Percentiles rank a stretch among this genome's conserved stretches.
Evolutionary conservation across 2,888 invertebrate genomes (phyloP).

Genomic region (Polietes domitor): DNA sequence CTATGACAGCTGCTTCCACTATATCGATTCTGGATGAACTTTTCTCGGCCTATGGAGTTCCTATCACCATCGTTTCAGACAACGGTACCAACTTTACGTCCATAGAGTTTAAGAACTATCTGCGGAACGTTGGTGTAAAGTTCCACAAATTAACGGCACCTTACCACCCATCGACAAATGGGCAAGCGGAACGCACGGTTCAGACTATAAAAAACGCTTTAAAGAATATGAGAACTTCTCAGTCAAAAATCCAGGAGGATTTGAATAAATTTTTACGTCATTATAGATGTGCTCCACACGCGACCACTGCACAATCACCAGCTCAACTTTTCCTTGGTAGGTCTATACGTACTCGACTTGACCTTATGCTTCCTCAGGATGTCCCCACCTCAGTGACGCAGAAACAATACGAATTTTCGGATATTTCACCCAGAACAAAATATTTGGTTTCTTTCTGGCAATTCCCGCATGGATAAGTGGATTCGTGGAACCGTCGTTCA

Average conservation of each 20-base stretch:
- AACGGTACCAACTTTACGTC: constrained; percentile 35
- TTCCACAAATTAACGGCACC: constrained; percentile 28
- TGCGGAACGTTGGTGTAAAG: not conserved
- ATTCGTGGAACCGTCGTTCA: no score
- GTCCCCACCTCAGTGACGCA: not conserved
- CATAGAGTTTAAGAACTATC: constrained; percentile 24
- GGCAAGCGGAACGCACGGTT: constrained; percentile 23
- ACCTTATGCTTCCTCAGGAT: constrained; percentile 14
- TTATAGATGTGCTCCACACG: not conserved
- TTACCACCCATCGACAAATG: constrained; percentile 31
- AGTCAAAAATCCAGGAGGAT: not conserved
- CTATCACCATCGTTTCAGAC: constrained; percentile 6
- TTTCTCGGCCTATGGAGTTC: constrained; percentile 24
- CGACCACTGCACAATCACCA: constrained; percentile 11
- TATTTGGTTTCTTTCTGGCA: no score
- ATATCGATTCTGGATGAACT: constrained; percentile 26
- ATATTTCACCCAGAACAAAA: no score
- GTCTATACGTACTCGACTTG: not conserved
- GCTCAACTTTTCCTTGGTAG: constrained; percentile 5
- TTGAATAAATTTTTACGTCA: constrained; percentile 20
- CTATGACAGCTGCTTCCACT: constrained; percentile 2
- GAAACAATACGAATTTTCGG: no score
- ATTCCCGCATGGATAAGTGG: no score
- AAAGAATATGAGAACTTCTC: not conserved
- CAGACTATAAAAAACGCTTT: not conserved